A percentile compares a stretch with the other conserved stretches of the same genome.
phyloP scores from a whole-genome alignment of 2,113 vertebrate species.

The Catharus fuscescens region DNA sequence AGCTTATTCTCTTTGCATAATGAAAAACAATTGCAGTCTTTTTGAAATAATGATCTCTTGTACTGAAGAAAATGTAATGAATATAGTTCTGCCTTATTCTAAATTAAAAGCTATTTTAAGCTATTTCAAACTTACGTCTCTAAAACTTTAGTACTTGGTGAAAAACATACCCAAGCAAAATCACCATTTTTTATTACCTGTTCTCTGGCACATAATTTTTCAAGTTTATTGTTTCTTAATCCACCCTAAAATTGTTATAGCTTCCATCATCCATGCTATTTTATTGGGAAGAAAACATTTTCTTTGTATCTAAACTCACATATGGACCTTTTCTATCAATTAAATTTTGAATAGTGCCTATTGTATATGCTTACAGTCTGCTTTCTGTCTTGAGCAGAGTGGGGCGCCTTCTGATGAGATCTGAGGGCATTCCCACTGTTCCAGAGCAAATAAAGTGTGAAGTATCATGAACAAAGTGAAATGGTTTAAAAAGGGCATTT shows the following conservation, averaged over 20 bases:
- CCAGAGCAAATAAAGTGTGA: neutral
- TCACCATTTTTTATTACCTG: neutral
- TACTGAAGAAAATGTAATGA: neutral
- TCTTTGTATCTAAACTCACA: neutral
- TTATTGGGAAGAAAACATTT: neutral
- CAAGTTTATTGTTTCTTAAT: neutral
- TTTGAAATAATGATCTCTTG: slow-evolving; percentile 27
- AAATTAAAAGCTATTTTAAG: slow-evolving; percentile 16
- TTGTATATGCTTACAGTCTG: neutral
- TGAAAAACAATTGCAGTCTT: neutral
- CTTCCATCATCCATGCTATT: neutral
- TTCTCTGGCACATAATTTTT: neutral
- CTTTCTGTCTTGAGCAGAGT: neutral
- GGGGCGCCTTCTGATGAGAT: neutral
- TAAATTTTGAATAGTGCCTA: neutral
- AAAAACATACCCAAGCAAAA: neutral
- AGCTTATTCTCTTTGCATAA: neutral
- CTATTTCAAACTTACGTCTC: neutral
- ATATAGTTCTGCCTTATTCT: neutral
- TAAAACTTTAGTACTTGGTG: neutral
- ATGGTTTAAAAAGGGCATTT: neutral
- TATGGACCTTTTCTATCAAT: neutral
- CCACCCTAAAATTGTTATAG: neutral
- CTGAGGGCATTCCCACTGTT: neutral
- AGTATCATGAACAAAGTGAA: neutral